These are phyloP conservation scores for Herpetotheres cachinnans DNA, from an alignment of 2,113 vertebrate species.

Conservation along the genomic window DNA sequence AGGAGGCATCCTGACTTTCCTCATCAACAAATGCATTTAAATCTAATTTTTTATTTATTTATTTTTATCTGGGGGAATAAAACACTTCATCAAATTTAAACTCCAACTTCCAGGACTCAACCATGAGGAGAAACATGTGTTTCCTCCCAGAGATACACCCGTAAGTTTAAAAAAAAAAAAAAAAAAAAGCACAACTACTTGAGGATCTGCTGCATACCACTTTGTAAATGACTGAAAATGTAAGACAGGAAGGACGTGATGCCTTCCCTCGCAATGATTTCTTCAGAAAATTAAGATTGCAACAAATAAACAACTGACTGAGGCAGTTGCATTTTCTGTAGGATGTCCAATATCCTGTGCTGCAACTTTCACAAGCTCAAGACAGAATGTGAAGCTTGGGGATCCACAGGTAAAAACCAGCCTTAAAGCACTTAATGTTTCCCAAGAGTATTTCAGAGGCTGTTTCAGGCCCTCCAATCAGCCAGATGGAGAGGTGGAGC, in stretches of 20 bases:
- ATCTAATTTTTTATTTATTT: constrained; percentile 57
- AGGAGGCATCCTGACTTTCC: constrained; percentile 52
- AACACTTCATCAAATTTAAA: constrained; percentile 67
- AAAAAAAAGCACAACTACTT: not conserved
- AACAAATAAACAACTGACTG: not conserved
- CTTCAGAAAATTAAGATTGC: not conserved
- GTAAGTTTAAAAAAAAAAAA: not conserved
- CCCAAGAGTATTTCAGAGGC: not conserved
- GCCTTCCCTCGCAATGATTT: not conserved
- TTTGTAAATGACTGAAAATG: not conserved
- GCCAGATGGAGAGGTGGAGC: not conserved
- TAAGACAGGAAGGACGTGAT: not conserved
- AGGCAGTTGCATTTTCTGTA: not conserved
- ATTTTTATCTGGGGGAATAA: constrained; percentile 55
- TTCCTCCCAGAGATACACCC: constrained; percentile 31
- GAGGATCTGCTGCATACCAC: not conserved
- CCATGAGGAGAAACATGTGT: constrained; percentile 55
- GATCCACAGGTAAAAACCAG: not conserved
- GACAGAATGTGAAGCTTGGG: not conserved
- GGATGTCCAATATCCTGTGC: not conserved
- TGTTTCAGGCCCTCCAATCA: not conserved
- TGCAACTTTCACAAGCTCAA: not conserved
- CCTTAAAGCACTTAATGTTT: not conserved
- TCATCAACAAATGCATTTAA: constrained; percentile 54
- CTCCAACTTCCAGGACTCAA: constrained; percentile 38